These are phyloP conservation scores for Festucalex cinctus DNA, from an alignment of 2,113 vertebrate genomes.

Conservation along the genomic window DNA sequence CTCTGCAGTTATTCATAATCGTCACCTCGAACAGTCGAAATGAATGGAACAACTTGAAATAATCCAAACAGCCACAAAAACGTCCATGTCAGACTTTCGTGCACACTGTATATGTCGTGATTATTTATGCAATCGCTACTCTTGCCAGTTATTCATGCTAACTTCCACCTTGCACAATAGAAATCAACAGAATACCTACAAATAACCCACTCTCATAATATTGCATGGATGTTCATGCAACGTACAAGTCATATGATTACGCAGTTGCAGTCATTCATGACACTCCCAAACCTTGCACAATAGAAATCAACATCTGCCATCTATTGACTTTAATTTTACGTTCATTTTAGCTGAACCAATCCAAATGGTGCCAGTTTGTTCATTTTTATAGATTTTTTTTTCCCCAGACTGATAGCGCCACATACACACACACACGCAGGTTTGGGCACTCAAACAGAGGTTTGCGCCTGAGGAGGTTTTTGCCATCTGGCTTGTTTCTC, in stretches of 20 bases:
- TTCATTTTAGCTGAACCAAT: background rate
- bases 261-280: background rate
- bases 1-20: too few relatives aligned
- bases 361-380: background rate
- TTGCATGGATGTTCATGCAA: background rate
- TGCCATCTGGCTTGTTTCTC: slow-evolving; percentile 48
- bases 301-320: background rate
- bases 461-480: slow-evolving; percentile 40
- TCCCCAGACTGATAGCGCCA: slow-evolving; percentile 22
- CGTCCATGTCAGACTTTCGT: too few relatives aligned
- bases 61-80: too few relatives aligned
- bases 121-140: too few relatives aligned
- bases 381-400: background rate
- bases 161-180: too few relatives aligned
- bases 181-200: too few relatives aligned
- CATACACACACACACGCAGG: slow-evolving; percentile 29
- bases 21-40: too few relatives aligned
- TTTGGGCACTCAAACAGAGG: slow-evolving; percentile 44
- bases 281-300: background rate
- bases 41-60: too few relatives aligned
- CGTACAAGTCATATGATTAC: background rate
- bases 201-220: too few relatives aligned
- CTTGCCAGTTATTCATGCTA: too few relatives aligned
- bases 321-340: background rate
- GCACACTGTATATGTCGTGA: too few relatives aligned